Percentiles rank a stretch among this genome's conserved stretches.
Conservation (phyloP, 2,888 invertebrate species). For the Zygaena filipendulae region DNA sequence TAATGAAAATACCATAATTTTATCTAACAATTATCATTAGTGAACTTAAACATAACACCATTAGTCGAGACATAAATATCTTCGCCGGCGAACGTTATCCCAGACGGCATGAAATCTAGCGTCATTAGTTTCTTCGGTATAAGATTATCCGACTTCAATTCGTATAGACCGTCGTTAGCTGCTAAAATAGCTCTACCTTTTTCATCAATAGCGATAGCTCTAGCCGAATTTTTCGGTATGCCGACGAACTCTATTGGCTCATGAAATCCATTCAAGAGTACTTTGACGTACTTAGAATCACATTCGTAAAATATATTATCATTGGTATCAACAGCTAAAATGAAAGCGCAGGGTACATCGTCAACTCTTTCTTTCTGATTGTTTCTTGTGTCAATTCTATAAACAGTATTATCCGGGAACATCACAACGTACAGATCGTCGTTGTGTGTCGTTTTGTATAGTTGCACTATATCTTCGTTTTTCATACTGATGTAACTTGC, state of each 20-base stretch:
- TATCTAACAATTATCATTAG: conserved; percentile 24
- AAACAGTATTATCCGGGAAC: conserved; percentile 50
- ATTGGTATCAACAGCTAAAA: conserved; percentile 42
- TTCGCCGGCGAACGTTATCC: conserved; percentile 33
- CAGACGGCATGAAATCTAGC: conserved; percentile 44
- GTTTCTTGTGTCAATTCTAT: conserved; percentile 30
- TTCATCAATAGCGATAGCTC: conserved; percentile 38
- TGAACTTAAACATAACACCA: conserved; percentile 47
- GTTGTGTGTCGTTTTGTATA: conserved; percentile 36
- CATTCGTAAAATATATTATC: conserved; percentile 55
- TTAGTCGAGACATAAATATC: conserved; percentile 39
- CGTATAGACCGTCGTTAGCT: conserved; percentile 49
- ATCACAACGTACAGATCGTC: conserved; percentile 42
- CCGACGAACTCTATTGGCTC: conserved; percentile 56
- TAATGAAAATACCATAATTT: too few species aligned
- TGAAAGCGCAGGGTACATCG: conserved; percentile 46
- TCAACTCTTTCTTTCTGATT: conserved; percentile 42
- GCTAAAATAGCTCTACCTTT: conserved; percentile 37
- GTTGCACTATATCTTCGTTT: conserved; percentile 52
- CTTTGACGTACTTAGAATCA: conserved; percentile 54
- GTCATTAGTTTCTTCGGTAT: conserved; percentile 53
- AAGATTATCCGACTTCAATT: conserved; percentile 36
- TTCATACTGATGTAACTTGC: conserved; percentile 39
- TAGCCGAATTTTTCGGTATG: conserved; percentile 42
- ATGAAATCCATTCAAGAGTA: conserved; percentile 45